Base-by-base conservation (phyloP, 2,113 vertebrate genomes). In the Chlorodrepanis virens region DNA sequence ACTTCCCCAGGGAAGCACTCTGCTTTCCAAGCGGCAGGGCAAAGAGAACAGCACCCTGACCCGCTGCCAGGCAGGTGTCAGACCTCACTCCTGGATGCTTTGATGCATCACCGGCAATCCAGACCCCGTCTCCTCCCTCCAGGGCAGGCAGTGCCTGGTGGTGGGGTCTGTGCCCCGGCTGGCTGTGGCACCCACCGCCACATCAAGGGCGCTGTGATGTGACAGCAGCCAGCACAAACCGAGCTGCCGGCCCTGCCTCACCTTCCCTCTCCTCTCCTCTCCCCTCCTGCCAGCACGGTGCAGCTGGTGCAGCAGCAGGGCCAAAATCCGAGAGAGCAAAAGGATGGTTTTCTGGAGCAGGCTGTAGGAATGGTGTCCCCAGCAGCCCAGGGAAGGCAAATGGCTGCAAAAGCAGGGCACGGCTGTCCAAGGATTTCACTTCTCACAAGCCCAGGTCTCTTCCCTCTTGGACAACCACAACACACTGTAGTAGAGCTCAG, bases 351-450 rank as follows among this genome's bases (percentile, higher is more conserved):
- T 56, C 14, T 1, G 3, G 60, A 49, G 53, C 35, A 76, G 54
- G 67, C 24, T 77, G 50, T 8, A 39, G 64, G 45, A 29, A 69
- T 0, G 0, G 64, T 12, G 77, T 28, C 74, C 56, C 47, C 39
- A 49, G 9, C 44, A 83, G 42, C 27, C 11, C 6, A 4, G 40
- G n/a, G 64, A 42, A 75, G 64, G 22, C n/a, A 86, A 74, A 63
- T 1, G 15, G 37, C 50, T 72, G 56, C 52, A 65, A 42, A 87
- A 50, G 45, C 25, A 74, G 11, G 4, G 4, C 10, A 21, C 2
- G 7, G 29, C 11, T 65, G 67, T 33, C 20, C 40, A 31, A 72
- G n/a, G 4, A 0, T n/a, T 49, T 70, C 0, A 0, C 23, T 57
- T 72, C 39, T 77, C 31, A 18, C 3, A 63, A 35, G 29, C 8